Conservation (phyloP, 2,797 vertebrate genomes). For the Tadarida brasiliensis region DNA sequence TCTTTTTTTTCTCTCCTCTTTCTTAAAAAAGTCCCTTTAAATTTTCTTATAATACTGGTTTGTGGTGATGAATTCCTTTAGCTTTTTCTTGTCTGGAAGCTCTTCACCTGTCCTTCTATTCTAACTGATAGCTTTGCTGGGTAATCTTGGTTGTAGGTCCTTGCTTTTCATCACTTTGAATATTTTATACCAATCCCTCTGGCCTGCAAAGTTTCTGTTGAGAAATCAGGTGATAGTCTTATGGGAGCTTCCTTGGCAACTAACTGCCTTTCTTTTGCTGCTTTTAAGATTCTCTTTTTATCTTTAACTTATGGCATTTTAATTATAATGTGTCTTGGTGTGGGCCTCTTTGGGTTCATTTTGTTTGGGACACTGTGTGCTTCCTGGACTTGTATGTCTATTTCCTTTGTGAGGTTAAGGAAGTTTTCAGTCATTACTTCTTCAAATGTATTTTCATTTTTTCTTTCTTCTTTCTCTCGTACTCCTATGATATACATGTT, state of each 20-base stretch:
- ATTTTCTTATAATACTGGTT: neutral
- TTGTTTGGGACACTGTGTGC: neutral
- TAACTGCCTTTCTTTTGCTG: neutral
- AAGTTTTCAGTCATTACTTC: neutral
- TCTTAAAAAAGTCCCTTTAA: neutral
- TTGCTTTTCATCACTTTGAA: neutral
- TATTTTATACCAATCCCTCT: neutral
- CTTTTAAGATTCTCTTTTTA: neutral
- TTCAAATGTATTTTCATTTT: neutral
- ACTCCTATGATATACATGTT: neutral
- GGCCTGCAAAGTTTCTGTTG: neutral
- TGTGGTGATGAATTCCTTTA: neutral
- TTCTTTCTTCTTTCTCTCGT: neutral
- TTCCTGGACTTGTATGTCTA: neutral
- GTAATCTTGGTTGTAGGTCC: neutral
- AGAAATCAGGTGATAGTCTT: neutral
- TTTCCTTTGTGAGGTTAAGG: neutral
- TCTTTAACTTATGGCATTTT: neutral
- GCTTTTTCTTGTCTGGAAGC: neutral
- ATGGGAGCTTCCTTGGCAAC: neutral
- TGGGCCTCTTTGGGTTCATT: neutral
- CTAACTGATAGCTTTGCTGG: neutral
- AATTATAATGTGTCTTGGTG: neutral
- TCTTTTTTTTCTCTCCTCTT: neutral
- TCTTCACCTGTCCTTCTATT: neutral